A percentile compares a stretch with the other conserved stretches of the same genome.
Conservation (phyloP, 2,113 vertebrate species). For the Neogale vison region DNA sequence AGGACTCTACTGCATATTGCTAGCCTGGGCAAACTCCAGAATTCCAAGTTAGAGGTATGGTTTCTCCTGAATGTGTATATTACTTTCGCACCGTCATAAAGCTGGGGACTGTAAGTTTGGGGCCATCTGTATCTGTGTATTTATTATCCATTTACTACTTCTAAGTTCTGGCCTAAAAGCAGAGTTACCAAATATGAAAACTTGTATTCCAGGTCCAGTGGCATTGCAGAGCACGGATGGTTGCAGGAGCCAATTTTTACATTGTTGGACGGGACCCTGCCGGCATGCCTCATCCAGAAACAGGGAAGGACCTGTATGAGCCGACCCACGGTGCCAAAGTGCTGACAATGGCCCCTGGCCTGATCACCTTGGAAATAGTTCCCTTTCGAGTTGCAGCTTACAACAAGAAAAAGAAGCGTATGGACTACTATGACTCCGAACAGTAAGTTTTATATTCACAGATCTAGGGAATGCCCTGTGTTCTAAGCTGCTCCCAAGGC, state of each 20-base stretch:
- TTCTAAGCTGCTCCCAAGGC: neutral
- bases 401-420: slow-evolving; percentile 94
- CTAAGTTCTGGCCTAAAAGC: neutral
- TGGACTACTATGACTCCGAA: slow-evolving; percentile 96
- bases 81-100: neutral
- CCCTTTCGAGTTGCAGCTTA: slow-evolving; percentile 98
- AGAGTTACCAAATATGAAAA: neutral
- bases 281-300: slow-evolving; percentile 96
- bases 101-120: neutral
- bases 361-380: slow-evolving; percentile 96
- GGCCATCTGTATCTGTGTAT: neutral
- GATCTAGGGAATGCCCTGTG: neutral
- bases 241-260: slow-evolving; percentile 98
- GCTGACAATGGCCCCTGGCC: slow-evolving; percentile 98
- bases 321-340: slow-evolving; percentile 97
- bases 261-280: slow-evolving; percentile 98
- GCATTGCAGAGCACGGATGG: slow-evolving; percentile 98
- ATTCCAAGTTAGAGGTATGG: neutral
- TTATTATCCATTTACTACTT: neutral
- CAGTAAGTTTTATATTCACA: slow-evolving; percentile 88
- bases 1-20: neutral
- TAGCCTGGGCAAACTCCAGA: neutral
- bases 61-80: neutral
- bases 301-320: slow-evolving; percentile 96
- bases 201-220: slow-evolving; percentile 93